Conservation (phyloP, 2,888 invertebrate species). For the Plagodis pulveraria region DNA sequence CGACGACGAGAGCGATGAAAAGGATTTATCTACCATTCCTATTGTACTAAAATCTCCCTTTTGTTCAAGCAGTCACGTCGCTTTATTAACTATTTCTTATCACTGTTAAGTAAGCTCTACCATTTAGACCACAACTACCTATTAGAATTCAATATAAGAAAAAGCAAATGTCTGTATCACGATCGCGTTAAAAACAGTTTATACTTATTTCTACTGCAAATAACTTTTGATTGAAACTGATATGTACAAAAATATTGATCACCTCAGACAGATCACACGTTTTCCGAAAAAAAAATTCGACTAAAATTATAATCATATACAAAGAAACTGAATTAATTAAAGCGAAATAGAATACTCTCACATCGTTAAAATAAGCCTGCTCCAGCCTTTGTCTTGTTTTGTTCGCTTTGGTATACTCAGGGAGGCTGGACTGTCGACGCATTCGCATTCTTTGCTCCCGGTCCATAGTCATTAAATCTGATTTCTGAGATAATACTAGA, state of each 20-base stretch:
- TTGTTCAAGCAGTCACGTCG: conserved; percentile 44
- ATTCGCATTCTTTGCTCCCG: conserved; percentile 77
- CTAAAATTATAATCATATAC: neutral
- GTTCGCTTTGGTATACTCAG: conserved; percentile 75
- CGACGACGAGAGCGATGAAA: conserved; percentile 43
- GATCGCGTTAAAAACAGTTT: neutral
- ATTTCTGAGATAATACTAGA: conserved; percentile 79
- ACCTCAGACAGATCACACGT: neutral
- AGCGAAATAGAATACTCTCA: conserved; percentile 47
- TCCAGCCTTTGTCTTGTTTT: conserved; percentile 73
- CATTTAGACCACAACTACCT: no score
- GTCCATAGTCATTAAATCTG: conserved; percentile 81
- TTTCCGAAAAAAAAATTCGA: no score
- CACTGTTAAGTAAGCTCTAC: neutral
- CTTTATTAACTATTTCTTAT: conserved; percentile 34
- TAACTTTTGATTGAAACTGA: neutral
- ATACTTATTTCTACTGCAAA: neutral
- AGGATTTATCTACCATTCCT: conserved; percentile 56
- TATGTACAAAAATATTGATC: no score
- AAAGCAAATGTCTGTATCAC: neutral
- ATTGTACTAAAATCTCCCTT: conserved; percentile 47
- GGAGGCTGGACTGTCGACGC: conserved; percentile 78
- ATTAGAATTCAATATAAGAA: no score
- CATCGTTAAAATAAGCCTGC: conserved; percentile 78
- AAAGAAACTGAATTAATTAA: neutral